These are phyloP conservation scores for Sus cebifrons DNA, from an alignment of 2,797 vertebrate species.

Conservation along the genomic window DNA sequence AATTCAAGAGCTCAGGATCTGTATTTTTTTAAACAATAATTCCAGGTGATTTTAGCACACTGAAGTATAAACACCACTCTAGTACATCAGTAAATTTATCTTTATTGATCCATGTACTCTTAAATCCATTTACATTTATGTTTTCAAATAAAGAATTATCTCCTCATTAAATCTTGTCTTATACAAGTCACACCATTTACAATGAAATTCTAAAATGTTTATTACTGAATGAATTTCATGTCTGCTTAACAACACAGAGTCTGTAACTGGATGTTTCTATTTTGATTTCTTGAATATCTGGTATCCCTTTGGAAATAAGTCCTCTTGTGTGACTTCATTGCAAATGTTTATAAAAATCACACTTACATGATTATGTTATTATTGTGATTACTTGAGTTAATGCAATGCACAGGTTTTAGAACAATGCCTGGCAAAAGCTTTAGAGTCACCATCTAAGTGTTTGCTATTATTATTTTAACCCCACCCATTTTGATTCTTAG, in stretches of 20 bases:
- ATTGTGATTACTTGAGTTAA: not conserved
- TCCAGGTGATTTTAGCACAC: not conserved
- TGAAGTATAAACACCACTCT: not conserved
- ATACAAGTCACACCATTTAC: not conserved
- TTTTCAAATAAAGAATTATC: not conserved
- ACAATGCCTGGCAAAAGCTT: not conserved
- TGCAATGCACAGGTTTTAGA: not conserved
- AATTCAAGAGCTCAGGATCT: not conserved
- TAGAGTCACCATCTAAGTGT: not conserved
- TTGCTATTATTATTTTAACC: not conserved
- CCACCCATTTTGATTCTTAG: not conserved
- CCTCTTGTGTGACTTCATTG: not conserved
- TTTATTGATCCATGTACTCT: not conserved
- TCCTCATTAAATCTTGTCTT: not conserved
- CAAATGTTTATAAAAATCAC: not conserved
- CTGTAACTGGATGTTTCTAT: not conserved
- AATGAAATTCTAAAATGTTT: conserved; percentile 12
- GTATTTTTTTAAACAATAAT: not conserved
- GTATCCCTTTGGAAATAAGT: not conserved
- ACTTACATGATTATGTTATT: not conserved
- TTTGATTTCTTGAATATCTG: not conserved
- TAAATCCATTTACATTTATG: not conserved
- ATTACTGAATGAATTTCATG: not conserved
- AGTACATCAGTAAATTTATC: not conserved
- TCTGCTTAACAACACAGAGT: not conserved